Evolutionary conservation across 2,797 vertebrate species (phyloP).

Genomic region (Todus mexicanus): DNA sequence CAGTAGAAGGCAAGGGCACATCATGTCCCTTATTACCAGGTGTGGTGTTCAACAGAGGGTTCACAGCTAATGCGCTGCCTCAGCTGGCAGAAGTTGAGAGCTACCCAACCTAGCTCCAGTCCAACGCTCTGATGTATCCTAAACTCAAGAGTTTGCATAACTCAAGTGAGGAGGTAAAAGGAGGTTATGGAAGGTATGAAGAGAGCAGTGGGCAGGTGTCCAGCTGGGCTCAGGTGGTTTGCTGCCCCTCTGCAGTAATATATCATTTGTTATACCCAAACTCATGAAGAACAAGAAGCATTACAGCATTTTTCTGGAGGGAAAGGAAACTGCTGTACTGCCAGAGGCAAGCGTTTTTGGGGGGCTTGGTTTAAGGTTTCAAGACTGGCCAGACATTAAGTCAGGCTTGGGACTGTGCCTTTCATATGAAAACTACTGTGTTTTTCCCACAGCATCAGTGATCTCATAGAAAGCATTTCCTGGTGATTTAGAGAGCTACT

Average conservation of each 20-base stretch:
- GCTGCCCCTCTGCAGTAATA: neutral
- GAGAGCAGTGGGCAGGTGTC: neutral
- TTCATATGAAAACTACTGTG: neutral
- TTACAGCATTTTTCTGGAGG: neutral
- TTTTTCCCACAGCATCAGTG: neutral
- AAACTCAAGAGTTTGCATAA: neutral
- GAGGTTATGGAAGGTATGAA: neutral
- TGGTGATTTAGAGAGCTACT: neutral
- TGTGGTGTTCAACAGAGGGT: neutral
- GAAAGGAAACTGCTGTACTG: neutral
- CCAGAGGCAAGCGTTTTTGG: neutral
- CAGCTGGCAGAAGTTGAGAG: neutral
- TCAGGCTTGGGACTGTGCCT: neutral
- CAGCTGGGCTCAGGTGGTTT: neutral
- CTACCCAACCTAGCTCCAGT: neutral
- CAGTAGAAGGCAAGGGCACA: neutral
- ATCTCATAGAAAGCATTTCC: neutral
- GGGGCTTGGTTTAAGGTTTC: neutral
- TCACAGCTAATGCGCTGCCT: neutral
- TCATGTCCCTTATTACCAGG: neutral
- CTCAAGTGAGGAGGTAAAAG: neutral
- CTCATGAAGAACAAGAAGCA: neutral
- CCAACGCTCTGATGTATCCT: neutral
- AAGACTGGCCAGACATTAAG: neutral
- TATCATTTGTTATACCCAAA: neutral